These are phyloP conservation scores for Chloroceryle aenea DNA, from an alignment of 2,113 vertebrate genomes.

Conservation along the genomic window DNA sequence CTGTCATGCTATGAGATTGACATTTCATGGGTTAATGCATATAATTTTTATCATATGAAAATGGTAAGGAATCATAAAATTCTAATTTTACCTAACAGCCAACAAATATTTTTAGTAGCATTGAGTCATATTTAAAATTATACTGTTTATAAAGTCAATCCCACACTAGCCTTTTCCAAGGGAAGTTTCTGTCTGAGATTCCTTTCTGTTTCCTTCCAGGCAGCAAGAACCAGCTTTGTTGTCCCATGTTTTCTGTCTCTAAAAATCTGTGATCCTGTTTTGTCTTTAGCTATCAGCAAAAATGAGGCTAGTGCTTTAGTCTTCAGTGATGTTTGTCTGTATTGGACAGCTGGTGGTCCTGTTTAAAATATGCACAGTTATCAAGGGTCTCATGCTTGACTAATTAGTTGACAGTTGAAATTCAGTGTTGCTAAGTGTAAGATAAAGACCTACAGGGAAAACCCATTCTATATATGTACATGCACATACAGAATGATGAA, in stretches of 20 bases:
- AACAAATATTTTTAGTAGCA: not conserved
- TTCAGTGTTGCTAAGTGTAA: not conserved
- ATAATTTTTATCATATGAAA: not conserved
- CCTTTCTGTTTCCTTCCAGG: not conserved
- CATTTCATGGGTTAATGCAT: not conserved
- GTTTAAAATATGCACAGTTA: not conserved
- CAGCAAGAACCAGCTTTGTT: not conserved
- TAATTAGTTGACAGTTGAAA: not conserved
- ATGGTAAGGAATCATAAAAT: not conserved
- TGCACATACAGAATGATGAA: rapidly evolving
- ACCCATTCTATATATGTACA: not conserved
- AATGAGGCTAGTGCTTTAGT: conserved; percentile 7
- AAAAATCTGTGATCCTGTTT: not conserved
- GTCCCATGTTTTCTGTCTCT: not conserved
- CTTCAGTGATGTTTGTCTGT: not conserved
- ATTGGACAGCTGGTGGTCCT: not conserved
- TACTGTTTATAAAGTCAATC: not conserved
- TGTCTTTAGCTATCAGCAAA: conserved; percentile 5
- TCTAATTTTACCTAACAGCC: not conserved
- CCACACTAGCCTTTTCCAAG: not conserved
- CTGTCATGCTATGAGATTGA: not conserved
- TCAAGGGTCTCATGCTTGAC: not conserved
- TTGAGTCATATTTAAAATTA: not conserved
- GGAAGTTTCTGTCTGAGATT: not conserved
- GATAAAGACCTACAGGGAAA: not conserved